Evolutionary conservation across 1,140 invertebrate species (phyloP), one percentile per base, ranked within the genome.

Genomic region (Drosophila erecta): DNA sequence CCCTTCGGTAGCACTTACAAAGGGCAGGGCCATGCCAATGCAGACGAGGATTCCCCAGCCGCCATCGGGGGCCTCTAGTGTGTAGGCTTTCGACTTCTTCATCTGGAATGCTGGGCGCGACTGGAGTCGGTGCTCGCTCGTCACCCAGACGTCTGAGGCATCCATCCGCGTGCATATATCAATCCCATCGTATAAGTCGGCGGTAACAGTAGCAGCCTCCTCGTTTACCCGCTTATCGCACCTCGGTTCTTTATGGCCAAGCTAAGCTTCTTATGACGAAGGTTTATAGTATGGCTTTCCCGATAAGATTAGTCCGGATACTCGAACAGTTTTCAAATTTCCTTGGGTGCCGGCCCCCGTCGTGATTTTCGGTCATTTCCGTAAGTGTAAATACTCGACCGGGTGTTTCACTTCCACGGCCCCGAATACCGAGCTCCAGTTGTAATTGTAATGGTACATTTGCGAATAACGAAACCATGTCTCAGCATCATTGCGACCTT

Each of bases 31-130:
- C 60, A 93, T 93, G 22, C 93, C 94, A 20, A 95, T 83, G 65
- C 94, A 94, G 27, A 95, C 92, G 1, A 94, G 81, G 81, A 95
- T 95, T 10, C 95, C 95, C 94, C 94, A 95, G 24, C 93, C 94
- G 37, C 95, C 95, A 72, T 95, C 94, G 0, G 95, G 95, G 8
- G 95, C 84, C 49, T 84, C 87, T 49, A 89, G 58, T 15, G 15
- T 76, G 20, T 84, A 87, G 22, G 54, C 37, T 22, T 62, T 84
- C 11, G 43, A 8, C 40, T 50, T 76, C 20, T 44, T 56, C 22
- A 44, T 46, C 20, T 49, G 15, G 38, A 22, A 41, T 58, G 53
- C 61, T 77, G 62, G 38, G 30, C 24, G 60, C 35, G 35, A 17
- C 20, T 15, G 46, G 15, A 27, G 55, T 60, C 47, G 46, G 22